These are phyloP conservation scores for Myxocyprinus asiaticus DNA, from an alignment of 2,113 vertebrate genomes.

Conservation along the genomic window DNA sequence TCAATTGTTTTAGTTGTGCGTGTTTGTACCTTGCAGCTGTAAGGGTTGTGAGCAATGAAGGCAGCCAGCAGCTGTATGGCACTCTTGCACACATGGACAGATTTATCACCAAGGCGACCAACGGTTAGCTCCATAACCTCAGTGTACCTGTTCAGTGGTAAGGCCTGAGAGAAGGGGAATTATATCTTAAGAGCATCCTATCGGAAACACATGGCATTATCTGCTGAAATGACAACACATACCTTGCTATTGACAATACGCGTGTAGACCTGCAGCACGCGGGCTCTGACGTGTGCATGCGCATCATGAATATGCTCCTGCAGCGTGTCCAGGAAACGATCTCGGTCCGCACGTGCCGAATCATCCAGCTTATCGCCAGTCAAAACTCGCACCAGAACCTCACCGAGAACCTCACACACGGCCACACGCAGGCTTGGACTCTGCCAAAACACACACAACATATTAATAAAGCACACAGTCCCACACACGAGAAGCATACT, in stretches of 20 bases:
- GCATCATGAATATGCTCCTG: constrained; percentile 88
- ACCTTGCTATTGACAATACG: constrained; percentile 89
- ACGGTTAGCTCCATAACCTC: constrained; percentile 86
- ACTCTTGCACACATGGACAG: constrained; percentile 88
- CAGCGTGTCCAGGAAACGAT: constrained; percentile 86
- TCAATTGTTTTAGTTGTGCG: not conserved
- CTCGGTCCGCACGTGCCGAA: constrained; percentile 79
- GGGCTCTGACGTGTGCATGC: constrained; percentile 83
- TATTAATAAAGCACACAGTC: not conserved
- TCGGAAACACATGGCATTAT: too few relatives aligned
- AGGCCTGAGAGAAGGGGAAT: constrained; percentile 70
- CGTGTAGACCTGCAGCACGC: constrained; percentile 87
- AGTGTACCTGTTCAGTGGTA: constrained; percentile 87
- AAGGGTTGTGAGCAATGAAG: constrained; percentile 94
- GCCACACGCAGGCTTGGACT: constrained; percentile 87
- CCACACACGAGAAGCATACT: too few relatives aligned
- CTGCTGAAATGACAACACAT: not conserved
- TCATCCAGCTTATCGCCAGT: constrained; percentile 85
- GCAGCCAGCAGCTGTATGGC: constrained; percentile 91
- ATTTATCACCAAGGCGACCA: constrained; percentile 88
- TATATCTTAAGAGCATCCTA: too few relatives aligned
- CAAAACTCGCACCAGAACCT: constrained; percentile 85
- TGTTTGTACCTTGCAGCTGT: constrained; percentile 88
- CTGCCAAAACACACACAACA: constrained; percentile 61
- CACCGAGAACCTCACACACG: constrained; percentile 84